Conservation (phyloP, 2,888 invertebrate genomes). For the Scaptomyza caliginosa region DNA sequence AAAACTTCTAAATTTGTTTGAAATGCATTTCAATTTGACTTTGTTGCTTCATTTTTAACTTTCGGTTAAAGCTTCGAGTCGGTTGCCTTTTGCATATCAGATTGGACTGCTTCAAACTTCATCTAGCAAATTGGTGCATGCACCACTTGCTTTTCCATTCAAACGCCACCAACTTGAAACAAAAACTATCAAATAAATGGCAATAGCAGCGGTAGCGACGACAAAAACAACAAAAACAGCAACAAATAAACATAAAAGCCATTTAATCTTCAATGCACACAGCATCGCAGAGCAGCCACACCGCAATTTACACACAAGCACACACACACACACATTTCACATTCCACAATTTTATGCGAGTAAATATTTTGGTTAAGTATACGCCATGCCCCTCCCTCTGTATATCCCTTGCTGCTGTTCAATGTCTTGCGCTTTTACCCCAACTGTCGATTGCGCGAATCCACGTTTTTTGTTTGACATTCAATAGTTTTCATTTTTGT, state of each 20-base stretch:
- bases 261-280: conserved; percentile 68
- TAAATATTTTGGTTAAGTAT: conserved; percentile 73
- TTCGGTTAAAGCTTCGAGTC: conserved; percentile 27
- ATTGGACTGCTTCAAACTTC: conserved; percentile 21
- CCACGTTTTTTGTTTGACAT: conserved; percentile 74
- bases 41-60: conserved; percentile 8
- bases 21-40: conserved; percentile 3
- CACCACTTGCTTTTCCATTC: conserved; percentile 31
- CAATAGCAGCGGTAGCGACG: too few species aligned
- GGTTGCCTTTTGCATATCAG: conserved; percentile 24
- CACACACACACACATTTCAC: conserved; percentile 2
- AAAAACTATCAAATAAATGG: conserved; percentile 28
- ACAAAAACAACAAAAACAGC: conserved; percentile 16
- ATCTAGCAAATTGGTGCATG: conserved; percentile 37
- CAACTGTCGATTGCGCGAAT: conserved; percentile 44
- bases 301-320: conserved; percentile 13
- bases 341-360: conserved; percentile 43
- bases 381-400: conserved; percentile 44
- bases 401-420: neutral
- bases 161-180: conserved; percentile 33
- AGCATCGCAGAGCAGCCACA: conserved; percentile 17
- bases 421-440: neutral
- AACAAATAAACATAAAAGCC: conserved; percentile 72
- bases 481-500: conserved; percentile 70
- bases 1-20: neutral